Evolutionary conservation across 2,113 vertebrate species (phyloP).

Genomic region (Embiotoca jacksoni): DNA sequence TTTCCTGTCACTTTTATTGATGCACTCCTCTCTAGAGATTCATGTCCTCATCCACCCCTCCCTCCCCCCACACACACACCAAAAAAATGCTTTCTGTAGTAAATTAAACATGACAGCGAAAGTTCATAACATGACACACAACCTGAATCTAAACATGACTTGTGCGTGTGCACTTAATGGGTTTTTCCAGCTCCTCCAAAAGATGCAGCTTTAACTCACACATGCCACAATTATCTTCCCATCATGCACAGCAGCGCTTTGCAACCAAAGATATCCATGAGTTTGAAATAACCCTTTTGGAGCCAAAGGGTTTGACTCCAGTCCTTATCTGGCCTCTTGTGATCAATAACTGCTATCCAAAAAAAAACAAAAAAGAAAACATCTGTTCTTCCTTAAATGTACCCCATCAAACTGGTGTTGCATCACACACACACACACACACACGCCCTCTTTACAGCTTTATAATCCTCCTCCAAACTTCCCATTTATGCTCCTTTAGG

Average conservation of each 20-base stretch:
- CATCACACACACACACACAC: too few species aligned
- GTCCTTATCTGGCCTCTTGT: slow-evolving; percentile 30
- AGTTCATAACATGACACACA: slow-evolving; percentile 21
- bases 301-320: background rate
- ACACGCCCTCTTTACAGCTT: too few species aligned
- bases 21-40: too few species aligned
- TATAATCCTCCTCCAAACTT: background rate
- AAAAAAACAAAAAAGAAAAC: slow-evolving; percentile 4
- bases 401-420: too few species aligned
- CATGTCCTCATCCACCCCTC: too few species aligned
- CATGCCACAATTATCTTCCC: slow-evolving; percentile 61
- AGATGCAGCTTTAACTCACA: slow-evolving; percentile 60
- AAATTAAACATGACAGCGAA: too few species aligned
- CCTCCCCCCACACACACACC: too few species aligned
- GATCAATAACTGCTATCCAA: slow-evolving; percentile 28
- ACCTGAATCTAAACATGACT: slow-evolving; percentile 25
- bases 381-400: slow-evolving; percentile 21
- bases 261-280: slow-evolving; percentile 10
- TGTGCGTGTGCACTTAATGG: too few species aligned
- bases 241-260: slow-evolving; percentile 45
- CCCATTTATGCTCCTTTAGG: slow-evolving; percentile 3
- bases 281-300: too few species aligned
- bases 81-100: too few species aligned
- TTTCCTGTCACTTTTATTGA: too few species aligned
- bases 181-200: slow-evolving; percentile 2